These are phyloP conservation scores for Dipus sagitta DNA, from an alignment of 2,797 vertebrate genomes.

Conservation along the genomic window DNA sequence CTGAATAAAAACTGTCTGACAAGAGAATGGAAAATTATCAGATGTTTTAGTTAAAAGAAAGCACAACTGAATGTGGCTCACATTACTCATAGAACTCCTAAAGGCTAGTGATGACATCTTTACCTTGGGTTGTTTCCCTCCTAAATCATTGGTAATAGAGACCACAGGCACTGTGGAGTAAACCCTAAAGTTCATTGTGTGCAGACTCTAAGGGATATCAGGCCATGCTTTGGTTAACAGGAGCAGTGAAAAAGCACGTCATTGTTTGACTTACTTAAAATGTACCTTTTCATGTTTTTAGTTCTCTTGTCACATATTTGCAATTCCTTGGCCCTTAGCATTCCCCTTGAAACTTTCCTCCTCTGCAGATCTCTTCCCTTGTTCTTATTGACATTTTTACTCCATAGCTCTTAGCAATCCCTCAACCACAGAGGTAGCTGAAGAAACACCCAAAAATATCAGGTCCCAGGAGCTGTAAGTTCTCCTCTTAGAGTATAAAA, in stretches of 20 bases:
- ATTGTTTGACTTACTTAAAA: slow-evolving; percentile 83
- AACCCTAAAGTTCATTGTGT: slow-evolving; percentile 84
- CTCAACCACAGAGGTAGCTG: slow-evolving; percentile 90
- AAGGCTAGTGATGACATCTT: slow-evolving; percentile 80
- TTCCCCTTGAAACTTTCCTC: slow-evolving; percentile 89
- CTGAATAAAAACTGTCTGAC: slow-evolving; percentile 52
- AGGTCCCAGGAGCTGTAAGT: slow-evolving; percentile 88
- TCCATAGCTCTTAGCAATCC: slow-evolving; percentile 89
- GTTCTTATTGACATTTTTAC: slow-evolving; percentile 88
- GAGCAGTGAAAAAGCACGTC: slow-evolving; percentile 78
- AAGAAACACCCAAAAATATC: slow-evolving; percentile 91
- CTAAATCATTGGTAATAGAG: slow-evolving; percentile 79
- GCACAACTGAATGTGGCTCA: slow-evolving; percentile 24
- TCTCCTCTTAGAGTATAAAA: slow-evolving; percentile 88
- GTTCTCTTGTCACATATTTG: slow-evolving; percentile 78
- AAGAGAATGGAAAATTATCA: slow-evolving; percentile 34
- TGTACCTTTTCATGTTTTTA: slow-evolving; percentile 82
- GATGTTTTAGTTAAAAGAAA: slow-evolving; percentile 58
- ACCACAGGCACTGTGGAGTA: slow-evolving; percentile 83
- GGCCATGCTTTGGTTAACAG: slow-evolving; percentile 86
- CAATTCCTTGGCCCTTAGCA: slow-evolving; percentile 86
- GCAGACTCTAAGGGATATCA: slow-evolving; percentile 76
- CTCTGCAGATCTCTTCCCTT: slow-evolving; percentile 83
- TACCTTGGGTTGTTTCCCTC: slow-evolving; percentile 82
- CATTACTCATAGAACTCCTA: slow-evolving; percentile 57